phyloP scores from a whole-genome alignment of 1,140 invertebrate species.

The Metaphire vulgaris region DNA sequence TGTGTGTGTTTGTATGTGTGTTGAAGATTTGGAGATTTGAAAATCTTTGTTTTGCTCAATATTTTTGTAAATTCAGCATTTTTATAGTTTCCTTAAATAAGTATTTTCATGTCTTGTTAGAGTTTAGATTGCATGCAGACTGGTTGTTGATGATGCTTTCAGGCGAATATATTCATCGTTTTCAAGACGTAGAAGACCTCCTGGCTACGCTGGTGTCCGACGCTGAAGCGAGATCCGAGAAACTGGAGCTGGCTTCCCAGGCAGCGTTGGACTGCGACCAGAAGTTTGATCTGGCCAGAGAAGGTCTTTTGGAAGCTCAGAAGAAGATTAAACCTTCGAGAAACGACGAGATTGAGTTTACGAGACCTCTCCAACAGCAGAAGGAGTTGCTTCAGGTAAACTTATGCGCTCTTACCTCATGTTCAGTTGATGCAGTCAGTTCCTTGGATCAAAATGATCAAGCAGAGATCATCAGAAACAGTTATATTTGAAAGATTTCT shows the following conservation, averaged over 20 bases:
- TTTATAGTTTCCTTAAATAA: too few relatives aligned
- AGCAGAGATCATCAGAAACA: too few relatives aligned
- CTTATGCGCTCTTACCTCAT: too few relatives aligned
- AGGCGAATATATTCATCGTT: not conserved
- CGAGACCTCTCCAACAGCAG: not conserved
- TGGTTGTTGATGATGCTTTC: not conserved
- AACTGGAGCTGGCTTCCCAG: not conserved
- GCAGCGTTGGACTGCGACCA: not conserved
- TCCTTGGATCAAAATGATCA: too few relatives aligned
- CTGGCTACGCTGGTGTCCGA: not conserved
- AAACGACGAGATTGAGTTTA: not conserved
- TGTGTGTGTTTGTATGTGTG: too few relatives aligned
- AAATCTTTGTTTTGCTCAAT: too few relatives aligned
- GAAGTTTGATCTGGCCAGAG: not conserved
- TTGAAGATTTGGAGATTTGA: too few relatives aligned
- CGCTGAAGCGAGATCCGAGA: not conserved
- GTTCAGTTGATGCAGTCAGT: too few relatives aligned
- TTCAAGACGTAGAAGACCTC: not conserved
- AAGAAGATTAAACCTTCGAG: not conserved
- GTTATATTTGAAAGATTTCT: too few relatives aligned
- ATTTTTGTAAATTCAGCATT: too few relatives aligned
- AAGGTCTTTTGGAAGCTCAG: not conserved
- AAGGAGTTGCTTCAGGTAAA: not conserved
- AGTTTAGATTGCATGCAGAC: too few relatives aligned
- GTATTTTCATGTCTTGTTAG: too few relatives aligned